Base-by-base conservation (phyloP, 2,888 invertebrate genomes). In the Branchinecta sandiegonensis region DNA sequence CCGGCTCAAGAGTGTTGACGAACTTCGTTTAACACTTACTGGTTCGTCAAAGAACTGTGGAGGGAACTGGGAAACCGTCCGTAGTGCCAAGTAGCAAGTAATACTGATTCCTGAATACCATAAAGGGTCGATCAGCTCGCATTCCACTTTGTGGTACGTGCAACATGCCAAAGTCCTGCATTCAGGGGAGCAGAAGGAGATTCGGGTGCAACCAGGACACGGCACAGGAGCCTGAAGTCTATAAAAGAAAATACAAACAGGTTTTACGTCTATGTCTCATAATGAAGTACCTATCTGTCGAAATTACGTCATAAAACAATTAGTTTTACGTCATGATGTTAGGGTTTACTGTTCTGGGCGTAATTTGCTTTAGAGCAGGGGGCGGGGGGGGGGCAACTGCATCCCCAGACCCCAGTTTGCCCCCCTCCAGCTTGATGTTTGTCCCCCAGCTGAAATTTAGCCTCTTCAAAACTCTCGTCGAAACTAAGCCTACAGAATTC, bases 31-130 rank as follows among this genome's bases (percentile, higher is more conserved):
- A 17, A 9, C 23, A 14, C 37, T 37, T 37, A 37, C 37, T 37
- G 37, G 37, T 37, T 37, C 37, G 37, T 37, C 37, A 37, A 37
- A 37, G 37, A 37, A 37, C 37, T 37, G 37, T 5, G 46, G 47
- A 13, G 71, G 69, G 50, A 67, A 66, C 48, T 69, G 69, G 1
- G 70, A 47, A 14, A 71, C 69, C n/a, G 69, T 69, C 14, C 70
- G 17, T n/a, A 69, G 23, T 13, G 73, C 72, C 47, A 73, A 69
- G 70, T 70, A 71, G 37, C 72, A 73, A 65, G 72, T 73, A 64
- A 74, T 71, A 50, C 72, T 72, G 70, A 74, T 73, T 9, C 74
- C 74, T 7, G 73, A 72, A 10, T 69, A 72, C 17, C 66, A 66
- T n/a, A 74, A 71, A 13, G 71, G 71, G 68, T 73, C 72, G 46